Base-by-base conservation (phyloP, 1,140 invertebrate species). In the Plutomurus gul region DNA sequence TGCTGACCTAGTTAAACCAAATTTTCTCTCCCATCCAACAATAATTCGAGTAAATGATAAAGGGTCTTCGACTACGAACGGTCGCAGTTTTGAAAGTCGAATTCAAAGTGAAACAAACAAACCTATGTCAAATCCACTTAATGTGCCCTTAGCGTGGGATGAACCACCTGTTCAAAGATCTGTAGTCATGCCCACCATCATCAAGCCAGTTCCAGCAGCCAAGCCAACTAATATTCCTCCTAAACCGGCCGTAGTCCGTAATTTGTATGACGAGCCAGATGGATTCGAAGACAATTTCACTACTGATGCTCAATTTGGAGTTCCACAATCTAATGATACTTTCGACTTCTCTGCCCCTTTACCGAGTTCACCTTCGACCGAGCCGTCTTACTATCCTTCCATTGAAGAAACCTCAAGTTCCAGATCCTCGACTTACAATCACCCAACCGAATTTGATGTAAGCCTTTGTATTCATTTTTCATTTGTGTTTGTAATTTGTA, bases 201-300 rank as follows among this genome's bases (percentile, higher is more conserved):
- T 60, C 25, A 60, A 60, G 11, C 51, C 51, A 0, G 4, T 60
- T 10, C 51, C 51, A 3, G 27, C 51, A 16, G 51, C 51, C 2
- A 60, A 81, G 75, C 80, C 80, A 43, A 70, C 76, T 30, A 71
- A 75, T 20, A 73, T 79, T 8, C 46, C 36, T 18, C 71, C 70
- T 33, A 36, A 36, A 18, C 43, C 36, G 22, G 25, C 74, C 7
- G 25, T 36, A 11, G n/a, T 33, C 16, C 27, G 70, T 75, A 79
- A 82, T 71, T 77, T 80, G 22, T 83, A 83, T 73, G 82, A 83
- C 73, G 78, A 78, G 20, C 82, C 82, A 22, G 80, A 81, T 10
- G 79, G 78, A 2, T 40, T 43, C 5, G 74, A 78, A 10, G 72
- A 76, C 18, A 74, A 76, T 40, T 43, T 56, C 16, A 37, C 75